A percentile compares a stretch with the other conserved stretches of the same genome.
phyloP scores from a whole-genome alignment of 1,140 invertebrate species.

The Xylocopa sonorina region DNA sequence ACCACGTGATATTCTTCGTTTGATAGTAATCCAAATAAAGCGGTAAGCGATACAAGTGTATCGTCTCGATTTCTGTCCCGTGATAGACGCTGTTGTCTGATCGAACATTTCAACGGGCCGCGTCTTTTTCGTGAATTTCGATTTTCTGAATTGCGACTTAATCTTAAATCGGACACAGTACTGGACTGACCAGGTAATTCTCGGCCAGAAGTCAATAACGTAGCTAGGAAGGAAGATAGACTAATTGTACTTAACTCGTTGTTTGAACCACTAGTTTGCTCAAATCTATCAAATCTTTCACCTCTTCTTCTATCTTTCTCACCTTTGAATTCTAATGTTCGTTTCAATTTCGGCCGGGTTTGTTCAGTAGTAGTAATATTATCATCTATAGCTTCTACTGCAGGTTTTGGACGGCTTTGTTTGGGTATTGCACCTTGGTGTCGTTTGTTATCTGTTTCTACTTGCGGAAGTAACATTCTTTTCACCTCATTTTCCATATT shows the following conservation, averaged over 20 bases:
- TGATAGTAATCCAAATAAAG: conserved; percentile 79
- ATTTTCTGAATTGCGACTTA: conserved; percentile 46
- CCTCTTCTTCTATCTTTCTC: conserved; percentile 75
- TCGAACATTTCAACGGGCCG: conserved; percentile 56
- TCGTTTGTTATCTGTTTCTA: conserved; percentile 76
- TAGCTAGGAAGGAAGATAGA: conserved; percentile 84
- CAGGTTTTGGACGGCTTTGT: conserved; percentile 79
- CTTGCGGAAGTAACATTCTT: conserved; percentile 75
- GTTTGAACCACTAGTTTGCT: conserved; percentile 85
- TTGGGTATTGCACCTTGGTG: conserved; percentile 90
- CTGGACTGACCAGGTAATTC: conserved; percentile 77
- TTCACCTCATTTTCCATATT: conserved; percentile 83
- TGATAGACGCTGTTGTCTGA: conserved; percentile 44
- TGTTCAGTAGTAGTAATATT: conserved; percentile 47
- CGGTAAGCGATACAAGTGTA: conserved; percentile 67
- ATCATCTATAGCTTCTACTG: conserved; percentile 49
- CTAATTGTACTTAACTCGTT: conserved; percentile 85
- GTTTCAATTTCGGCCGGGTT: conserved; percentile 65
- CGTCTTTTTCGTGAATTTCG: conserved; percentile 49
- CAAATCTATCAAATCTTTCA: conserved; percentile 74
- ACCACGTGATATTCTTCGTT: conserved; percentile 86
- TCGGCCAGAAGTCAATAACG: conserved; percentile 84
- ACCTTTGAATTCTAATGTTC: conserved; percentile 80
- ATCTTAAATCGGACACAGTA: conserved; percentile 53
- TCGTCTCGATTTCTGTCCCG: conserved; percentile 70